Base-by-base conservation (phyloP, 2,888 invertebrate species). In the Trichopria drosophilae region DNA sequence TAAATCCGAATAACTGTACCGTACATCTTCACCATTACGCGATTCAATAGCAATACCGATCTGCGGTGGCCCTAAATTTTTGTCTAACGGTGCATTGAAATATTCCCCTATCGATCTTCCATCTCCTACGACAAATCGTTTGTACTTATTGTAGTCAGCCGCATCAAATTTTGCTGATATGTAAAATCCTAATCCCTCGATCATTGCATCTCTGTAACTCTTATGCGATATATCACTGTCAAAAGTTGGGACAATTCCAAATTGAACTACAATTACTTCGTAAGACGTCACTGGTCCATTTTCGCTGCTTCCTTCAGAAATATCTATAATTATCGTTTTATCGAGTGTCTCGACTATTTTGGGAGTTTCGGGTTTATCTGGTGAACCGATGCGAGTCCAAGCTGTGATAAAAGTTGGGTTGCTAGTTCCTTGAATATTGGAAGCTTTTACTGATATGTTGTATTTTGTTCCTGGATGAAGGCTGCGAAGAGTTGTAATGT, bases 211-310 rank as follows among this genome's bases (percentile, higher is more conserved):
- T 48, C 83, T 76, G 75, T 84, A 86, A 65, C 85, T 82, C 3
- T 61, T 51, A 39, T 67, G 70, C 9, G 56, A n/a, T 81, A 81
- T 12, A 86, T 78, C 42, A 79, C 80, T 24, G 82, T 81, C 46
- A 76, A 77, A 57, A 82, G 84, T 66, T 84, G 86, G 15, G 81
- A 82, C 72, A 82, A 84, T 68, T 79, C 82, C 58, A 79, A 81
- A 45, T 83, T 79, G 82, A 20, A 88, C 82, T 1, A 92, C 84
- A 29, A 90, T 83, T 28, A 94, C 77, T 64, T 86, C 81, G 64
- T 93, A 89, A 61, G 82, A 81, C 12, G 82, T 82, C 0, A 93
- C 79, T 0, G 93, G 93, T 0, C 93, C 93, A 68, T 87, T 87
- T 32, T 86, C 82, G 72, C 91, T 88, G 41, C 77, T 79, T 1